Conservation (phyloP, 1,140 invertebrate genomes). For the Hermatobates lingyangjiaoensis region DNA sequence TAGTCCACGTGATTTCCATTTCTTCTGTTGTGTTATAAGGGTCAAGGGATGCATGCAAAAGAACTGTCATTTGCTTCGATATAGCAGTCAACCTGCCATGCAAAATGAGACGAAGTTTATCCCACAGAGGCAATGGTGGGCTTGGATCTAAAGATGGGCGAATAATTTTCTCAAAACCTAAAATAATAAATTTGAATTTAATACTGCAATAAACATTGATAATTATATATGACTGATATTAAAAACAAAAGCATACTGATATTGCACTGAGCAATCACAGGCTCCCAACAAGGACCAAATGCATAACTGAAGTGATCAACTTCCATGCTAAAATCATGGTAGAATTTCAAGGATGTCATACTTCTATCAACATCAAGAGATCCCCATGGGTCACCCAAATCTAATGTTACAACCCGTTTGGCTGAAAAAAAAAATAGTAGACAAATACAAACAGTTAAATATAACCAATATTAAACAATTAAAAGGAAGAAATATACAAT, state of each 20-base stretch:
- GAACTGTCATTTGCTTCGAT: slow-evolving; percentile 64
- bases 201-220: not conserved
- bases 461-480: too few relatives aligned
- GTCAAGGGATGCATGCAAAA: slow-evolving; percentile 85
- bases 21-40: slow-evolving; percentile 98
- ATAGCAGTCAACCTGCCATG: slow-evolving; percentile 82
- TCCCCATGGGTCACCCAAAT: slow-evolving; percentile 58
- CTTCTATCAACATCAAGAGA: slow-evolving; percentile 52
- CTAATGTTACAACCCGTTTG: slow-evolving; percentile 44
- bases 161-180: slow-evolving; percentile 62
- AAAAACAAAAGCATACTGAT: slow-evolving; percentile 36
- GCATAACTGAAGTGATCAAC: slow-evolving; percentile 73
- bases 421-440: too few relatives aligned
- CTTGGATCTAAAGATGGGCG: slow-evolving; percentile 83
- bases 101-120: slow-evolving; percentile 80
- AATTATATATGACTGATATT: not conserved
- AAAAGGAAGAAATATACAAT: too few relatives aligned
- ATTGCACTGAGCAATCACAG: slow-evolving; percentile 88
- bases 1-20: slow-evolving; percentile 91
- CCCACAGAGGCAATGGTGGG: slow-evolving; percentile 87
- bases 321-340: slow-evolving; percentile 93
- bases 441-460: too few relatives aligned
- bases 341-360: slow-evolving; percentile 91
- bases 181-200: slow-evolving; percentile 19
- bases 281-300: slow-evolving; percentile 97